Base-by-base conservation (phyloP, 2,888 invertebrate species). In the Habrosyne pyritoides region DNA sequence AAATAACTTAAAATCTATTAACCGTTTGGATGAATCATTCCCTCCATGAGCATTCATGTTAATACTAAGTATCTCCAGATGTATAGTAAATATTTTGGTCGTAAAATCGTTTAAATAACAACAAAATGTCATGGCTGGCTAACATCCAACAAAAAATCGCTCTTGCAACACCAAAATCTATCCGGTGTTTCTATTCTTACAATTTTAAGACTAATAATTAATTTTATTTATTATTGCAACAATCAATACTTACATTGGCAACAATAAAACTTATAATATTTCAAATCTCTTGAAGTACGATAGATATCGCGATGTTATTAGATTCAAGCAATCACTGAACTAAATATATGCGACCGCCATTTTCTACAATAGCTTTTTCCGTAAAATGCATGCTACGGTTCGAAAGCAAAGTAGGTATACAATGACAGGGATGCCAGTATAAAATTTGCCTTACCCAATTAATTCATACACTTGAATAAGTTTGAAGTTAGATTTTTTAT, bases 221-320 rank as follows among this genome's bases (percentile, higher is more conserved):
- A 50, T 28, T 50, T 50, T 50, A 48, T 48, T 82, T 75, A 78
- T 78, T 81, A 86, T 89, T 90, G 91, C 91, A 91, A 91, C 90
- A 91, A 89, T 87, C 65, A 68, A 73, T 79, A 87, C 85, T 84
- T 67, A 85, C 86, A 71, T 83, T 91, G 91, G 89, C 91, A 91
- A 91, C 91, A 89, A 88, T 82, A 58, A 55, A 60, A 54, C 47
- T 26, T 26, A 14, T 26, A 14, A 10, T 18, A 14, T 8, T 7
- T n/a, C n/a, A 47, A 21, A 8, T 14, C 24, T 24, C 8, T n/a
- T n/a, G n/a, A 24, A 3, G 22, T 14, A 26, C 8, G n/a, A 14
- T 12, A n/a, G 7, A 26, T n/a, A 7, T 8, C 12, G 24, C 6
- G 7, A 47, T 10, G 2, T 26, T 14, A 2, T 14, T n/a, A 8